Conservation (phyloP, 1,140 invertebrate genomes). For the roundworm (Caenorhabditis elegans) region WBcel235 BX284606.5:9542001-9542500, state of each 20-base stretch:
- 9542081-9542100: conserved; percentile 56
- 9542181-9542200: conserved; percentile 41
- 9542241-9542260: not conserved
- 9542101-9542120: conserved; percentile 46
- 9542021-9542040: conserved; percentile 55
- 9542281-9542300: too few relatives aligned
- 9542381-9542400: too few relatives aligned
- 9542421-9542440: too few relatives aligned
- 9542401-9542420: too few relatives aligned
- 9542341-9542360: too few relatives aligned
- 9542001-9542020: conserved; percentile 46
- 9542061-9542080: conserved; percentile 36
- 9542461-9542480: too few relatives aligned
- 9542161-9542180: conserved; percentile 51
- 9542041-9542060: conserved; percentile 49
- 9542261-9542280: not conserved
- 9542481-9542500: too few relatives aligned
- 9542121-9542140: not conserved
- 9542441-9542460: too few relatives aligned
- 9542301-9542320: too few relatives aligned
- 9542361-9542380: too few relatives aligned
- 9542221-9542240: conserved; percentile 11
- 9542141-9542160: conserved; percentile 51
- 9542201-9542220: conserved; percentile 51
- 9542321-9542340: too few relatives aligned